These are phyloP conservation scores for Lagorchestes hirsutus DNA, from an alignment of 2,797 vertebrate species.

Conservation along the genomic window DNA sequence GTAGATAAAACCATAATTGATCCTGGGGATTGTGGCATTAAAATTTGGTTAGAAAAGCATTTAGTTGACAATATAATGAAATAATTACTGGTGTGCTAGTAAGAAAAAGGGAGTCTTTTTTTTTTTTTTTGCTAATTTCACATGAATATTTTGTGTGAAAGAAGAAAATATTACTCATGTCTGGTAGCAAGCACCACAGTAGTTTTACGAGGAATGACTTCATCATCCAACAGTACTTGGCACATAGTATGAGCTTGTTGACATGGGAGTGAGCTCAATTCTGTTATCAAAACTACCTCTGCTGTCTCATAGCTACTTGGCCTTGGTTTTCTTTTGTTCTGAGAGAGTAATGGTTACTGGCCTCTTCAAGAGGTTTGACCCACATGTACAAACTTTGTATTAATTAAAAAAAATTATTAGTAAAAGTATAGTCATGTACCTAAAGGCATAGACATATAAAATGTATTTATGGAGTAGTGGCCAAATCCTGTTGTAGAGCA, in stretches of 20 bases:
- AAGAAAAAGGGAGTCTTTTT: constrained; percentile 39
- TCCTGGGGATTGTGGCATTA: constrained; percentile 40
- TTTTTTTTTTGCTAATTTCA: constrained; percentile 38
- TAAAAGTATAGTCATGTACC: neutral
- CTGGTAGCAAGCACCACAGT: neutral
- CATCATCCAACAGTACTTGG: neutral
- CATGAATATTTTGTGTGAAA: constrained; percentile 41
- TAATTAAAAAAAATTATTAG: neutral
- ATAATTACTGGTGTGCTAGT: neutral
- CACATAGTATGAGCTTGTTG: neutral
- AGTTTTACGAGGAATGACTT: constrained; percentile 19
- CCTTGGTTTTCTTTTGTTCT: neutral
- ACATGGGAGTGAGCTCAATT: neutral
- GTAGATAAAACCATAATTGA: neutral
- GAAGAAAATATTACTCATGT: neutral
- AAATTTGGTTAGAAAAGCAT: constrained; percentile 19
- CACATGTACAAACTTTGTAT: neutral
- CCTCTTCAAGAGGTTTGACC: neutral
- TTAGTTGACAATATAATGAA: constrained; percentile 1
- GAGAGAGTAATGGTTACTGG: neutral
- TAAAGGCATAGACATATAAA: neutral
- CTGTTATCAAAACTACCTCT: neutral
- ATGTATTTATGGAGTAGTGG: neutral
- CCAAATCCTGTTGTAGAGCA: neutral
- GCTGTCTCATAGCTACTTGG: neutral